Evolutionary conservation across 1,140 invertebrate species (phyloP), one percentile per base, ranked within the genome.

Genomic region (Anastrepha obliqua): DNA sequence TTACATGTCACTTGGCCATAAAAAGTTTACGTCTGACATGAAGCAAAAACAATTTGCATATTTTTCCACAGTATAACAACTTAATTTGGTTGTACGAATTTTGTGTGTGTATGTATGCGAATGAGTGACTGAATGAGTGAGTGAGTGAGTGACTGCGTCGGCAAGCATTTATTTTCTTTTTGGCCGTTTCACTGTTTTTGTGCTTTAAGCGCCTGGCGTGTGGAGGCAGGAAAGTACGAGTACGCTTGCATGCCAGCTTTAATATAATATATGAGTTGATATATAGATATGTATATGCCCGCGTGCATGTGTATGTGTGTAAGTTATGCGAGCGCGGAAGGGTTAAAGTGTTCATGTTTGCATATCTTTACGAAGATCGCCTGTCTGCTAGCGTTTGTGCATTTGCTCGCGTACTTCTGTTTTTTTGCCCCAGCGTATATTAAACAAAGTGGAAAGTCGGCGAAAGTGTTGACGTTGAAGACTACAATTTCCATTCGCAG

Each of bases 41-140:
- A 87, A 88, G 70, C 88, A 87, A 87, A 88, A 87, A 88, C 88
- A 88, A 88, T 88, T 88, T 88, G 88, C 88, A 88, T 88, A 88
- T 85, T 88, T 88, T 88, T 87, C 67, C 67, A 20, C 7, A 59
- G 39, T 86, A 81, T 88, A 85, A 88, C 88, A 88, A 88, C 86
- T 88, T 88, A 88, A 88, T 88, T 88, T 88, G 81, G 74, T 81
- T 87, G 88, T 86, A 81, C 9, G n/a, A 81, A 81, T 67, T 47
- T 88, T 44, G 81, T 55, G 81, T 15, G 85, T 42, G 15, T n/a
- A 42, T 7, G 2, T 29, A 42, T 85, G 42, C 44, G 85, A 39
- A 58, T 62, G 58, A 20, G 15, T 13, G 20, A 59, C 9, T 59
- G 51, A n/a, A 6, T 15, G 17, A 86, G 59, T 3, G 20, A 65